phyloP scores from a whole-genome alignment of 2,113 vertebrate genomes.

The Myiozetetes cayanensis region DNA sequence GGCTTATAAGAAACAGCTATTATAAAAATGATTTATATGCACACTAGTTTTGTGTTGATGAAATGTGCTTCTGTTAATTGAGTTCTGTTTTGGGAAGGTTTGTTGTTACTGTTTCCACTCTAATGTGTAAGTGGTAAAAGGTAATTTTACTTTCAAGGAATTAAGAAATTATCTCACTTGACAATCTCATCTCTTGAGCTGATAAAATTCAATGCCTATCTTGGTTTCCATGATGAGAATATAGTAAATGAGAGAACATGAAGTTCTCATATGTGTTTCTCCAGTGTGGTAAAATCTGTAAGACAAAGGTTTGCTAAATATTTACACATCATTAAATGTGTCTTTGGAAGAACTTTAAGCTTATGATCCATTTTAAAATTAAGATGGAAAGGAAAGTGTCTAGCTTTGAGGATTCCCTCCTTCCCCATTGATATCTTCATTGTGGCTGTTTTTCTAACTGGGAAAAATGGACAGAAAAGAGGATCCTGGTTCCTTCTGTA shows the following conservation, averaged over 20 bases:
- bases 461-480: neutral
- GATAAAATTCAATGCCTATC: neutral
- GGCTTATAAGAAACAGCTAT: neutral
- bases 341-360: neutral
- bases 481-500: neutral
- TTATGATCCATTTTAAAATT: neutral
- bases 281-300: neutral
- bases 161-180: neutral
- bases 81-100: neutral
- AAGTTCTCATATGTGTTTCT: neutral
- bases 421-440: neutral
- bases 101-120: neutral
- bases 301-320: neutral
- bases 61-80: neutral
- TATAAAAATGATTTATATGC: neutral
- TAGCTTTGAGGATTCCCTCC: neutral
- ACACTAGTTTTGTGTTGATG: neutral
- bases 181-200: neutral
- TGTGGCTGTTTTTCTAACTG: neutral
- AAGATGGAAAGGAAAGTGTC: neutral
- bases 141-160: neutral
- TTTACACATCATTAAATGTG: neutral
- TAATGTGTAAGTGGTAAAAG: neutral
- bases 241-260: neutral
- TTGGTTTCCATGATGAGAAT: neutral